Evolutionary conservation across 2,888 invertebrate genomes (phyloP), one percentile per base, ranked within the genome.

Genomic region (Ferrisia virgata): DNA sequence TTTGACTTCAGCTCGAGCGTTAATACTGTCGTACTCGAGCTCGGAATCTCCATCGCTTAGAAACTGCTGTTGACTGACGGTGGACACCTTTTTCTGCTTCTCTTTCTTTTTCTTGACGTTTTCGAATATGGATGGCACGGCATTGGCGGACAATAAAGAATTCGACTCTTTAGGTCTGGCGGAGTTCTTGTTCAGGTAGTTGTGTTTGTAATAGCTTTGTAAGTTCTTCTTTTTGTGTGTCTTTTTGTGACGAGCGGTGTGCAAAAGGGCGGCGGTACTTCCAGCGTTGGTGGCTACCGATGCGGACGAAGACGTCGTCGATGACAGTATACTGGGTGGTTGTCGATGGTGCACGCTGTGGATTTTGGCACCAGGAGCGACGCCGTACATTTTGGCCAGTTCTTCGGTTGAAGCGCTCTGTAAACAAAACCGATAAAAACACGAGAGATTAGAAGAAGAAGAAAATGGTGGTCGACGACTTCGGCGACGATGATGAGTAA

Each of bases 101-200:
- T 85, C 85, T 39, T 85, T 85, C 47, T 69, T 84, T 64, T 85
- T 85, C 31, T 85, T 85, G 31, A 85, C 85, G 40, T 85, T 85
- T 25, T 82, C 82, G 18, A 82, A 72, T 40, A 86, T 85, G n/a
- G 86, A 86, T 8, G 87, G 87, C 78, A 86, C 86, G 22, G 85
- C 85, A 9, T 86, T 87, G 8, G 85, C 76, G 22, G 86, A 85
- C 31, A 87, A 85, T 64, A 87, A 85, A 33, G 87, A 85, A 85
- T 87, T 87, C 40, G 86, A 85, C 79, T 87, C 87, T 43, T 86
- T 87, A 79, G 87, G 87, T 6, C 72, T 53, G 64, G 79, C 31
- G 39, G 83, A 84, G 28, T 85, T 85, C 79, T 85, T 86, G 82
- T 86, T 86, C 78, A 85, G 86, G 33, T 85, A 84, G 43, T 84